These are phyloP conservation scores for Nipponia nippon DNA, from an alignment of 2,113 vertebrate species.

Conservation along the genomic window DNA sequence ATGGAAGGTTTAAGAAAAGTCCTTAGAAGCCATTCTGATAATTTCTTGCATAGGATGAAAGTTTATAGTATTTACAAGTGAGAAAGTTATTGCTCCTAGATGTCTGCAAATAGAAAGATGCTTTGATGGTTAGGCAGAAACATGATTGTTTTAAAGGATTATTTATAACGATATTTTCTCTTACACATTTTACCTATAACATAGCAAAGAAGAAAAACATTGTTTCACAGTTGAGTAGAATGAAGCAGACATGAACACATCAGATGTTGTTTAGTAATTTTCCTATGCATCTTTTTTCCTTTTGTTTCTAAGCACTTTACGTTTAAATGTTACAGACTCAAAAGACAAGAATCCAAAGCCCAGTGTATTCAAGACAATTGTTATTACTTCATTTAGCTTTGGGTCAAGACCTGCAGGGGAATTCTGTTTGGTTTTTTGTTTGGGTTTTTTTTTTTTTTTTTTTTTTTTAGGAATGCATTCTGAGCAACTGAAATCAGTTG, in stretches of 20 bases:
- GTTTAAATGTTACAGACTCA: background rate
- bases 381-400: slow-evolving; percentile 9
- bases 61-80: slow-evolving; percentile 34
- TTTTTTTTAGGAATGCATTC: background rate
- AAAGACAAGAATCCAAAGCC: background rate
- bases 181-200: slow-evolving; percentile 25
- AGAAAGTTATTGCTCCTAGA: slow-evolving; percentile 50
- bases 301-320: slow-evolving; percentile 18
- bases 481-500: background rate
- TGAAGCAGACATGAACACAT: slow-evolving; percentile 34
- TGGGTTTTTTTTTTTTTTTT: background rate
- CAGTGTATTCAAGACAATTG: background rate
- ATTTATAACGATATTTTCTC: slow-evolving; percentile 34
- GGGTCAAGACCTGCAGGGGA: background rate
- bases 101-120: slow-evolving; percentile 62
- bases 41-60: slow-evolving; percentile 43
- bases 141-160: slow-evolving; percentile 33
- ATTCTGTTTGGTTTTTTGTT: too few species aligned
- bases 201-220: slow-evolving; percentile 51
- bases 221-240: slow-evolving; percentile 39
- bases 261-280: slow-evolving; percentile 21
- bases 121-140: slow-evolving; percentile 58
- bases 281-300: background rate
- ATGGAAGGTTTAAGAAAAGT: slow-evolving; percentile 46
- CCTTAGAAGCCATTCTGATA: slow-evolving; percentile 56